These are phyloP conservation scores for Drosophila meridionalis DNA, from an alignment of 2,888 invertebrate genomes.

Conservation along the genomic window DNA sequence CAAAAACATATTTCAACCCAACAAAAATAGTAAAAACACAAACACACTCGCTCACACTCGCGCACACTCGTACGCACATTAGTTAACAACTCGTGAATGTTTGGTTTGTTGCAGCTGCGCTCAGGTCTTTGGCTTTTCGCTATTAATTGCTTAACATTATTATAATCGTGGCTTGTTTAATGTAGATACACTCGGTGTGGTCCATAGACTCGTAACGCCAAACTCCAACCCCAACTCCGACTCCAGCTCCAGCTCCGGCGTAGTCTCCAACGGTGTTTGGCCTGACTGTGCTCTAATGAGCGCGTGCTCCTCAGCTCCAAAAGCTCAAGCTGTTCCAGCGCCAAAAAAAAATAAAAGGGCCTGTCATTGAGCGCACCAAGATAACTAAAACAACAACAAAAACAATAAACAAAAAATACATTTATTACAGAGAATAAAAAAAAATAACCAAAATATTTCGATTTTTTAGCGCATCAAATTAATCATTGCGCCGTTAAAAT, in stretches of 20 bases:
- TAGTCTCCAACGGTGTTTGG: slow-evolving; percentile 38
- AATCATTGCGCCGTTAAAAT: slow-evolving; percentile 77
- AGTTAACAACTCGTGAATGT: slow-evolving; percentile 54
- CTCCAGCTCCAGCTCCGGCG: slow-evolving; percentile 17
- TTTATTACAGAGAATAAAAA: slow-evolving; percentile 11
- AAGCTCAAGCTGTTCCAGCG: slow-evolving; percentile 68
- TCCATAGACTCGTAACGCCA: slow-evolving; percentile 23
- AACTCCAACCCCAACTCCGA: slow-evolving; percentile 13
- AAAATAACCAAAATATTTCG: slow-evolving; percentile 26
- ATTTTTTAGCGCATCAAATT: slow-evolving; percentile 64
- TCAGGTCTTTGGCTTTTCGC: slow-evolving; percentile 60
- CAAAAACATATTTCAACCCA: slow-evolving; percentile 74
- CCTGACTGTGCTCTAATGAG: slow-evolving; percentile 69
- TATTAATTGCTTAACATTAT: slow-evolving; percentile 80
- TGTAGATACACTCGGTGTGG: slow-evolving; percentile 73
- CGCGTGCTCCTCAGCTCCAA: slow-evolving; percentile 70
- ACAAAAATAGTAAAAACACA: slow-evolving; percentile 60
- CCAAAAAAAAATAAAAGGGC: slow-evolving; percentile 55
- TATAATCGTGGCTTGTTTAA: slow-evolving; percentile 72
- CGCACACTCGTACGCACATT: slow-evolving; percentile 15
- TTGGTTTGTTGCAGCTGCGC: slow-evolving; percentile 68
- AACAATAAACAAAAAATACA: slow-evolving; percentile 32
- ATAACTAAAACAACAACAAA: slow-evolving; percentile 9
- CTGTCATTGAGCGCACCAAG: slow-evolving; percentile 62
- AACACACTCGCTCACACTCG: slow-evolving; percentile 22